Evolutionary conservation across 2,797 vertebrate genomes (phyloP), one percentile per base, ranked within the genome.

Genomic region (Poecilia gillii): DNA sequence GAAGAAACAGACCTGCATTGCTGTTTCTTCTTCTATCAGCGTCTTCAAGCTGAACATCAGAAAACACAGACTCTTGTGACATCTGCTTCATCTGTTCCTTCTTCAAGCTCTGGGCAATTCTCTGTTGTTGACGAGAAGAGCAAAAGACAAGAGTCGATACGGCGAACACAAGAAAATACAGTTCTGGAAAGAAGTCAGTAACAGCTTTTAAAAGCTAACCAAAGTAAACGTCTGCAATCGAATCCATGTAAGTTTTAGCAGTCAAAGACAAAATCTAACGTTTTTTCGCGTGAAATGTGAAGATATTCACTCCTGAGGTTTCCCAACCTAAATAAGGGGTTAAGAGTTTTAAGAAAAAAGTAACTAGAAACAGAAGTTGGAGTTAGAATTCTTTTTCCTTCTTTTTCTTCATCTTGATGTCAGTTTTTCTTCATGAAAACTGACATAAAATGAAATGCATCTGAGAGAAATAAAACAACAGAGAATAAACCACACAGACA

Each of bases 81-180:
- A 93, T 91, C 85, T 93, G 43, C 88, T 96, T 98, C 94, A 95
- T 96, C 94, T 98, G 97, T 80, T 99, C 98, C 62, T 99, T 98
- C 92, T 99, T 99, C 87, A 99, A 96, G 88, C 98, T 99, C 93
- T 97, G 97, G 87, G 99, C 98, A 68, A 99, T 99, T 97, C 96
- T 96, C 99, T 99, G 76, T 73, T 89, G 75, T 74, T 80, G 80
- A 78, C 75, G 77, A 2, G 14, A 85, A 78, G 80, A 72, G n/a
- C 16, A 62, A 80, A 62, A 81, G 28, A 80, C 7, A 76, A 59
- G 59, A 74, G 39, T 70, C 43, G 41, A 62, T 6, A 45, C 6
- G 78, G 3, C 36, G 6, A 72, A 78, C 14, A 25, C 0, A 57
- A 41, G 23, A 16, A 57, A 12, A 46, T 41, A 75, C 62, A 51